A percentile compares a stretch with the other conserved stretches of the same genome.
phyloP scores from a whole-genome alignment of 2,888 invertebrate species.

The Dendrolimus pini region DNA sequence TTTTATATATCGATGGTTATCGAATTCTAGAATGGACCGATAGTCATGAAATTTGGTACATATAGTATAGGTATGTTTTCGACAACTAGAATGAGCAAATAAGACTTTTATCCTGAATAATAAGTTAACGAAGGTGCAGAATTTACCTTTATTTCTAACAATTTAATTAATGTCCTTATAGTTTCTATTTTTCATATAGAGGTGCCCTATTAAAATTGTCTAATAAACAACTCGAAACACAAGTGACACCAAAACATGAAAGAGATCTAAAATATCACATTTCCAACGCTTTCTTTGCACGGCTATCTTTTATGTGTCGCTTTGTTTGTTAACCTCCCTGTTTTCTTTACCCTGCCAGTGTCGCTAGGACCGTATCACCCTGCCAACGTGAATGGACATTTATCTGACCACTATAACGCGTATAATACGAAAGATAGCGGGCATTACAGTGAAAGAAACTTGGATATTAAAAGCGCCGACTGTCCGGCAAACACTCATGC shows the following conservation, averaged over 20 bases:
- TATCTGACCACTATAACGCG: constrained; percentile 66
- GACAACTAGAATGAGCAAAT: too few relatives aligned
- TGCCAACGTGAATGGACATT: constrained; percentile 64
- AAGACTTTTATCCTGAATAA: too few relatives aligned
- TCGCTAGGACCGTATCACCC: constrained; percentile 71
- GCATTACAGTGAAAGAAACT: constrained; percentile 69
- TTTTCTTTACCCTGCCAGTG: constrained; percentile 60
- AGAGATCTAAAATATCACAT: constrained; percentile 30
- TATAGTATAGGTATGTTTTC: too few relatives aligned
- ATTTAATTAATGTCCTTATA: too few relatives aligned
- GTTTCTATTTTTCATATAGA: not conserved
- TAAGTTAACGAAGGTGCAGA: too few relatives aligned
- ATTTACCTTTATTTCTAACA: too few relatives aligned
- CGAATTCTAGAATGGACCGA: too few relatives aligned
- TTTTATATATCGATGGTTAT: too few relatives aligned
- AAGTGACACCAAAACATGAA: not conserved
- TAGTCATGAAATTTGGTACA: too few relatives aligned
- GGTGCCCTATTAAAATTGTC: not conserved
- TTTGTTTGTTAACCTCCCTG: constrained; percentile 57
- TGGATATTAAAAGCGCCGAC: constrained; percentile 57
- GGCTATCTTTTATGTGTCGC: constrained; percentile 61
- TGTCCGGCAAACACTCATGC: constrained; percentile 70
- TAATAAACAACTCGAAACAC: not conserved
- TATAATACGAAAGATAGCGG: constrained; percentile 72
- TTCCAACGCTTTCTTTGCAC: constrained; percentile 46